Percentiles rank a stretch among this genome's conserved stretches.
Conservation (phyloP, 2,888 invertebrate species). For the Drosophila atripex region DNA sequence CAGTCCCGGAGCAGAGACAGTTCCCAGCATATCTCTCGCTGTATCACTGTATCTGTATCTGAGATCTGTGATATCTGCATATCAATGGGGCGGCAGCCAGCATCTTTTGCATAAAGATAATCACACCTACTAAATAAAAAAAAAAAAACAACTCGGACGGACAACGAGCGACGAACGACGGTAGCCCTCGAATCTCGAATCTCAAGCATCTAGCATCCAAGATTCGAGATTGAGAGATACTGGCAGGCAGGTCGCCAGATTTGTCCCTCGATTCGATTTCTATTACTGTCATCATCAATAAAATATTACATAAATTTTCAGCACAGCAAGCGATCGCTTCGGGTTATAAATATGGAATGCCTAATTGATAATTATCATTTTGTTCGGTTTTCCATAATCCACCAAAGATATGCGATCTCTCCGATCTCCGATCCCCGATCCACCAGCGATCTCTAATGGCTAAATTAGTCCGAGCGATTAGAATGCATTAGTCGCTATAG, state of each 20-base stretch:
- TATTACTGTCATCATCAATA: conserved; percentile 77
- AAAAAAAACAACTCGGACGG: conserved; percentile 37
- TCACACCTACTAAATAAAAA: conserved; percentile 77
- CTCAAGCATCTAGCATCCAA: no score
- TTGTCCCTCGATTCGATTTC: conserved; percentile 62
- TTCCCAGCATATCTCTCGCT: conserved; percentile 13
- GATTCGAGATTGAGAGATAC: conserved; percentile 2
- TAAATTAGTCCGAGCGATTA: conserved; percentile 21
- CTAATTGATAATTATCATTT: conserved; percentile 79
- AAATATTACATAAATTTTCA: conserved; percentile 76
- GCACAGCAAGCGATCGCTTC: conserved; percentile 27
- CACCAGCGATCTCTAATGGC: conserved; percentile 23
- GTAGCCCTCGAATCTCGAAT: conserved; percentile 25
- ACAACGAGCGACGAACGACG: conserved; percentile 38
- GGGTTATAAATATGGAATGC: conserved; percentile 73
- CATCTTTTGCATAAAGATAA: conserved; percentile 75
- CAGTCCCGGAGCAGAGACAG: neutral
- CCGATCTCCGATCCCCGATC: conserved; percentile 37
- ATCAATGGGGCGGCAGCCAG: conserved; percentile 49
- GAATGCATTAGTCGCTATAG: conserved; percentile 26
- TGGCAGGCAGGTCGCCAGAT: conserved; percentile 31
- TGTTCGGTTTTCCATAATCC: conserved; percentile 49
- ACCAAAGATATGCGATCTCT: conserved; percentile 23
- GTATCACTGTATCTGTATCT: neutral
- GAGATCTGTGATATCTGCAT: conserved; percentile 52